Base-by-base conservation (phyloP, 2,113 vertebrate genomes). In the Spermophilus dauricus region DNA sequence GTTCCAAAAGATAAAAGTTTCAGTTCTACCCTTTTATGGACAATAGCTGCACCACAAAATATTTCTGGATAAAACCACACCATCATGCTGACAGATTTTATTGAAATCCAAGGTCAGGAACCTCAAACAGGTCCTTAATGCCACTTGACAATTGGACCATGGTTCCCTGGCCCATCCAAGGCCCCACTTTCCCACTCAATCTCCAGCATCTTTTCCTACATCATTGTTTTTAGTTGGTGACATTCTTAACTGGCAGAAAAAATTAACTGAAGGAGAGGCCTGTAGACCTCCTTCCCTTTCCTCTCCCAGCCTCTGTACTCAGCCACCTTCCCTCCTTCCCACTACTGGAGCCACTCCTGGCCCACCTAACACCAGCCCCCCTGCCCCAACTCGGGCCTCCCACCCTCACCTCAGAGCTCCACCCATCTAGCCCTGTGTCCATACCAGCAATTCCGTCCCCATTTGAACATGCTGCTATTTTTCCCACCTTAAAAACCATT, bases 241-340 rank as follows among this genome's bases (percentile, higher is more conserved):
- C 39, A 72, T 85, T 86, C n/a, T 70, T 65, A 65, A 85, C 53
- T 24, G 39, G 84, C 42, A 88, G 26, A 88, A 39, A 34, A 81
- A 90, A 30, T 20, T 53, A 26, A 6, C 48, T 48, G 45, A 58
- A 70, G 77, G 37, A 51, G 63, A 39, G 30, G 32, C 8, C 51
- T 3, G 5, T 1, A 58, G 20, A 51, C 11, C 16, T 4, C 20
- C 42, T 28, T 5, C 42, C 69, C 0, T 56, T 17, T 73, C 37
- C 11, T 14, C 8, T 10, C 32, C 45, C 20, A 56, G n/a, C n/a
- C 56, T 37, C n/a, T 56, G 34, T 26, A 34, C 32, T 45, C 2
- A 28, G 51, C 14, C 45, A 13, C 65, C 45, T 24, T 58, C 85
- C 48, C 34, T 13, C 75, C 61, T 89, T 42, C 86, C 48, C 22